These are phyloP conservation scores for Nestor notabilis DNA, from an alignment of 2,113 vertebrate genomes.

Conservation along the genomic window DNA sequence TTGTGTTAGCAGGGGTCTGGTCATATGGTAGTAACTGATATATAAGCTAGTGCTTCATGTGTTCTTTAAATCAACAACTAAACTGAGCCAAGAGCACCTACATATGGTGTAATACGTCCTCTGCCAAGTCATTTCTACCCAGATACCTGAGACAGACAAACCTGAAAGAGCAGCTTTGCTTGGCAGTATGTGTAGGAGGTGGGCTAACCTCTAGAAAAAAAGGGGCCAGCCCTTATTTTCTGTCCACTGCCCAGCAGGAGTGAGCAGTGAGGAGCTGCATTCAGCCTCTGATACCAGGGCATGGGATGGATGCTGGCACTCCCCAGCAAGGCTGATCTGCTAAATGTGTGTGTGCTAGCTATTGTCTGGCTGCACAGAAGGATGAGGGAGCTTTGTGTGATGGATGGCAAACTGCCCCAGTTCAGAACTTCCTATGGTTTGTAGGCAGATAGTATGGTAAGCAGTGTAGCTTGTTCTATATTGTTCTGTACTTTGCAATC, in stretches of 20 bases:
- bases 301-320: neutral
- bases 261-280: neutral
- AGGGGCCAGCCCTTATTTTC: neutral
- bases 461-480: neutral
- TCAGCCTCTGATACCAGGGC: neutral
- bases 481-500: neutral
- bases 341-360: neutral
- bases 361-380: neutral
- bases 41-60: neutral
- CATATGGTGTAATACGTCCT: neutral
- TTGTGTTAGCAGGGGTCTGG: neutral
- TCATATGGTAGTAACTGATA: neutral
- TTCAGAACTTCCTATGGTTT: neutral
- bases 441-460: neutral
- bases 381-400: neutral
- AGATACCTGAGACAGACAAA: neutral
- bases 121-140: neutral
- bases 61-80: neutral
- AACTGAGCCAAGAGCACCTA: neutral
- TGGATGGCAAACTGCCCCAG: neutral
- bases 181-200: rapidly evolving
- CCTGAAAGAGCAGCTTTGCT: neutral
- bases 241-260: neutral
- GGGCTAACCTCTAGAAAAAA: neutral
- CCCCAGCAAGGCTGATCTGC: neutral